Base-by-base conservation (phyloP, 2,113 vertebrate genomes). In the Phalacrocorax pelagicus region DNA sequence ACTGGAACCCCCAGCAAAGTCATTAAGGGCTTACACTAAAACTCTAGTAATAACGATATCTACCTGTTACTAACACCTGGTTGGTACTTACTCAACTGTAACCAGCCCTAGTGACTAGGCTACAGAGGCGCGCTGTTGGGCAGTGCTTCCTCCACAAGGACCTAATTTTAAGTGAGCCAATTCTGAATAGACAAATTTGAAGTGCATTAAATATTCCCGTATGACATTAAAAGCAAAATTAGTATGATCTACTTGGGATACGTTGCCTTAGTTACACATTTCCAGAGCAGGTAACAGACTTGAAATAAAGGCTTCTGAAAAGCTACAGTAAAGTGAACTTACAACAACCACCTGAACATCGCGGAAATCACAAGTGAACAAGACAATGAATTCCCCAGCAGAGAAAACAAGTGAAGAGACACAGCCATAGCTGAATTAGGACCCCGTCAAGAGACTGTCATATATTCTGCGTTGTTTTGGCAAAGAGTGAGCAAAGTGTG, bases 101-200 rank as follows among this genome's bases (percentile, higher is more conserved):
- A 54, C 24, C 20, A 54, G 46, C 38, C 24, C 34, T 9, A 23
- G 3, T 5, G 49, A 61, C 23, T 4, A 30, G 38, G 34, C 29
- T 22, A 20, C 0, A 15, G 11, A 22, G 19, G 23, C 10, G 3
- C 2, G 3, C 7, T 34, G 10, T 4, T 8, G 7, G 8, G 10
- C 10, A 21, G 19, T 2, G 26, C 22, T 15, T 17, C 59, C 46
- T 47, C 67, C 29, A 17, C 12, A 29, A 2, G 3, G 6, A 14
- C 19, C 15, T 19, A 27, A 6, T 23, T 55, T 73, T 8, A 42
- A 49, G 3, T 0, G 8, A 49, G 14, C 19, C 24, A 14, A 46
- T 24, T 30, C n/a, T 0, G 1, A 27, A 17, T 1, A 26, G 36
- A 26, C 9, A 13, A 12, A 26, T 71, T 34, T 23, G 20, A 63